phyloP scores from a whole-genome alignment of 1,140 invertebrate genomes.

The Hypothenemus hampei region DNA sequence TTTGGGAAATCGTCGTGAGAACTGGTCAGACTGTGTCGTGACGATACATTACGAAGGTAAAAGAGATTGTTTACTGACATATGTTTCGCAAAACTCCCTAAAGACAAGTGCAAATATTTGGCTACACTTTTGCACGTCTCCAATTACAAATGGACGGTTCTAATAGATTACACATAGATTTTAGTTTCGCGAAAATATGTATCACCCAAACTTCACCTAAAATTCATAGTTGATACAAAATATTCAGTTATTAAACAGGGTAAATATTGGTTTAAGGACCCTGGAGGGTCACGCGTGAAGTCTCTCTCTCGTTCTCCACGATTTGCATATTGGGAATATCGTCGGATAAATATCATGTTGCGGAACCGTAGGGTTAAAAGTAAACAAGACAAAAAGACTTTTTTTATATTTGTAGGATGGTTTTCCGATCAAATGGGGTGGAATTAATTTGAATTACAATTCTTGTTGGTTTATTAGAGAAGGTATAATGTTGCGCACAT shows the following conservation, averaged over 20 bases:
- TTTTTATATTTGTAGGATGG: neutral
- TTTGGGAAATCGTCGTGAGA: constrained; percentile 7
- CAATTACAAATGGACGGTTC: constrained; percentile 31
- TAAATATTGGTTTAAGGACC: constrained; percentile 30
- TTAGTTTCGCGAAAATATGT: neutral
- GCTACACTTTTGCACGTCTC: constrained; percentile 26
- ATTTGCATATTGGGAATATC: constrained; percentile 23
- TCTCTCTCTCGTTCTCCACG: too few relatives aligned
- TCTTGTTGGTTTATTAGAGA: too few relatives aligned
- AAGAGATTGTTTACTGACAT: constrained; percentile 34
- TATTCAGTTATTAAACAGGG: constrained; percentile 20
- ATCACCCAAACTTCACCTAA: too few relatives aligned
- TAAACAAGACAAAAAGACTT: constrained; percentile 9
- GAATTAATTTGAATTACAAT: constrained; percentile 12
- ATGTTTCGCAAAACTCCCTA: constrained; percentile 36
- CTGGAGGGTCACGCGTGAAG: constrained; percentile 17
- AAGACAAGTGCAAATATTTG: constrained; percentile 39
- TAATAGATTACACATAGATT: constrained; percentile 19
- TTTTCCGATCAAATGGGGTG: neutral
- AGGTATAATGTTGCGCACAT: too few relatives aligned
- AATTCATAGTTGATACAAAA: neutral
- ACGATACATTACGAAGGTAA: constrained; percentile 12
- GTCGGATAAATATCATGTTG: constrained; percentile 19
- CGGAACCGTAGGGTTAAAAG: constrained; percentile 17
- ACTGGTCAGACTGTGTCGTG: neutral